A percentile compares a stretch with the other conserved stretches of the same genome.
phyloP scores from a whole-genome alignment of 2,113 vertebrate species.

The Pelobates fuscus region DNA sequence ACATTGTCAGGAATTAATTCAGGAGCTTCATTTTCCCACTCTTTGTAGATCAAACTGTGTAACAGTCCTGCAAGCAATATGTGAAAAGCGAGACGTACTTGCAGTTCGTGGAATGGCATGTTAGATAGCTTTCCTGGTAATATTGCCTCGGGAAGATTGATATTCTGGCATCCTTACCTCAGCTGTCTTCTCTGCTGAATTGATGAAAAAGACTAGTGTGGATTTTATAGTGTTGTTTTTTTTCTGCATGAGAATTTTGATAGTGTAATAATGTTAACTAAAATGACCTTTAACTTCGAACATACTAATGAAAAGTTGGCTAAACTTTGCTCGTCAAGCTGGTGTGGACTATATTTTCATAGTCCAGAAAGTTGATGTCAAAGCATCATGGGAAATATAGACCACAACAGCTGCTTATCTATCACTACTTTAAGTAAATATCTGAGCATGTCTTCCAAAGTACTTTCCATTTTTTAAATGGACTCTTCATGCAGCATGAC shows the following conservation, averaged over 20 bases:
- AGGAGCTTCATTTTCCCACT: neutral
- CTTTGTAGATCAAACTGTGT: slow-evolving; percentile 17
- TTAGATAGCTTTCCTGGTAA: slow-evolving; percentile 6
- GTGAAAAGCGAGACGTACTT: slow-evolving; percentile 17
- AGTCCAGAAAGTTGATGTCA: no score
- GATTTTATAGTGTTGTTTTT: neutral
- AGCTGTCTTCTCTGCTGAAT: neutral
- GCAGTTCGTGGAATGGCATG: slow-evolving; percentile 2
- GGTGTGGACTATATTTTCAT: no score
- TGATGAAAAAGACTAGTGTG: slow-evolving; percentile 15
- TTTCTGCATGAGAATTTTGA: slow-evolving; percentile 5
- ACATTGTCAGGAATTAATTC: neutral
- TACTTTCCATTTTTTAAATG: no score
- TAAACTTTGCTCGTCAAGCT: no score
- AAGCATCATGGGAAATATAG: no score
- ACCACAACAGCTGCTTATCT: no score
- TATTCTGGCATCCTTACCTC: slow-evolving; percentile 10
- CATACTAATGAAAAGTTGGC: no score
- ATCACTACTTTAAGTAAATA: no score
- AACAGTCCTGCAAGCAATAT: slow-evolving; percentile 8
- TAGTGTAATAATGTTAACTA: slow-evolving; percentile 14
- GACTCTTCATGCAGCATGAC: no score
- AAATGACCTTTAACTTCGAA: slow-evolving; percentile 8
- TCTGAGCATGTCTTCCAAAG: no score
- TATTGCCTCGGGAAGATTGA: slow-evolving; percentile 23